Conservation (phyloP, 2,113 vertebrate genomes). For the Leptocoma aspasia region DNA sequence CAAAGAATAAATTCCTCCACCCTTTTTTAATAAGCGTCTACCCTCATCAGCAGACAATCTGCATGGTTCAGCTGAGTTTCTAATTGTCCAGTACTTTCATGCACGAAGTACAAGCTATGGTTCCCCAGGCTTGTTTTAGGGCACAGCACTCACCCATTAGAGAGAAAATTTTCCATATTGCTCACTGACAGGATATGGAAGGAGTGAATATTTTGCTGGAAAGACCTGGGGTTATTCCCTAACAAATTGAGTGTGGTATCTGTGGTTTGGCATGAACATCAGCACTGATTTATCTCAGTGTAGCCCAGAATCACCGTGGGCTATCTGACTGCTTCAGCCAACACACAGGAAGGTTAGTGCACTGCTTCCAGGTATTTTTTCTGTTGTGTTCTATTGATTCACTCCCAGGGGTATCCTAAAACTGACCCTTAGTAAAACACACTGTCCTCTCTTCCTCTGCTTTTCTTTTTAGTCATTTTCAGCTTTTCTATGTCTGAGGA, state of each 20-base stretch:
- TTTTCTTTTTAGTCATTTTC: background rate
- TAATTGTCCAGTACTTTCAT: slow-evolving; percentile 47
- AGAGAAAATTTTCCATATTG: slow-evolving; percentile 55
- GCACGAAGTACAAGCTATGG: slow-evolving; percentile 26
- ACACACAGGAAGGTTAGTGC: background rate
- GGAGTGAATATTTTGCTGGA: slow-evolving; percentile 42
- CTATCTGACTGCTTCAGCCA: background rate
- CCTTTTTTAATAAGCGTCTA: background rate
- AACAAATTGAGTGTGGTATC: slow-evolving; percentile 47
- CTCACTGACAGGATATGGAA: slow-evolving; percentile 48
- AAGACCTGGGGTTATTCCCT: slow-evolving; percentile 55
- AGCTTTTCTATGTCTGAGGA: background rate
- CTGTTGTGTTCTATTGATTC: background rate
- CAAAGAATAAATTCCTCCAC: slow-evolving; percentile 38
- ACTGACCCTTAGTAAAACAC: background rate
- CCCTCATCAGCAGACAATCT: slow-evolving; percentile 23
- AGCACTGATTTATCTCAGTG: slow-evolving; percentile 1
- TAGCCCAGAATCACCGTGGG: background rate
- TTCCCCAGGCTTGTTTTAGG: slow-evolving; percentile 17
- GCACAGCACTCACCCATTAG: slow-evolving; percentile 11
- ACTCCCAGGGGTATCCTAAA: background rate
- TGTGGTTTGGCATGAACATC: slow-evolving; percentile 34
- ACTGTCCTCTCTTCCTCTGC: background rate
- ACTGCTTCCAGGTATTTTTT: background rate
- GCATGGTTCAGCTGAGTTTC: slow-evolving; percentile 29